A percentile compares a stretch with the other conserved stretches of the same genome.
phyloP scores from a whole-genome alignment of 2,888 invertebrate genomes.

The Scaptomyza reducta region DNA sequence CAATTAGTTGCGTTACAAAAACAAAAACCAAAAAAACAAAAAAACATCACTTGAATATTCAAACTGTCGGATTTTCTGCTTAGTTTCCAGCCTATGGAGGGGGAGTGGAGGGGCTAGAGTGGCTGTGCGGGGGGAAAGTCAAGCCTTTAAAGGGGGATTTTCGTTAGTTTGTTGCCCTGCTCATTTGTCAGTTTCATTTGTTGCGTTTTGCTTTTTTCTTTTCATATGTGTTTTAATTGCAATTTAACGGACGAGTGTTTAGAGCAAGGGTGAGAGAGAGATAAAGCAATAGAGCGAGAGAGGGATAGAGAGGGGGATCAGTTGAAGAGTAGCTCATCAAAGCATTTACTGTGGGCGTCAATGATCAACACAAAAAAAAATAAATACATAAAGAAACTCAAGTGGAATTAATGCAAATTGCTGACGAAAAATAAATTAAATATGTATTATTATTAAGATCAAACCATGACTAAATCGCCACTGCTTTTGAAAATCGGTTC shows the following conservation, averaged over 20 bases:
- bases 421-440: constrained; percentile 21
- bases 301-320: background rate
- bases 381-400: constrained; percentile 19
- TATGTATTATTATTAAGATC: background rate
- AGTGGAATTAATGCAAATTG: constrained; percentile 43
- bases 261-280: background rate
- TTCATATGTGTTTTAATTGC: constrained; percentile 49
- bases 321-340: constrained; percentile 15
- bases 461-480: background rate
- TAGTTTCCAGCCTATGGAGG: constrained; percentile 29
- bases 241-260: constrained; percentile 50
- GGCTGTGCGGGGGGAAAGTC: background rate
- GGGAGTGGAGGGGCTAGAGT: background rate
- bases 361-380: background rate
- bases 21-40: constrained; percentile 38
- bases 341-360: constrained; percentile 38
- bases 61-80: constrained; percentile 47
- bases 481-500: no score
- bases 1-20: constrained; percentile 67
- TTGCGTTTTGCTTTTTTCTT: constrained; percentile 17
- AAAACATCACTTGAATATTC: constrained; percentile 54
- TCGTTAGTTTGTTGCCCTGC: constrained; percentile 35
- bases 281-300: background rate
- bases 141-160: constrained; percentile 19
- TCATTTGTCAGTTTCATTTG: constrained; percentile 29